Evolutionary conservation across 2,888 invertebrate species (phyloP), one percentile per base, ranked within the genome.

Genomic region (Scaptomyza cyrtandrae): DNA sequence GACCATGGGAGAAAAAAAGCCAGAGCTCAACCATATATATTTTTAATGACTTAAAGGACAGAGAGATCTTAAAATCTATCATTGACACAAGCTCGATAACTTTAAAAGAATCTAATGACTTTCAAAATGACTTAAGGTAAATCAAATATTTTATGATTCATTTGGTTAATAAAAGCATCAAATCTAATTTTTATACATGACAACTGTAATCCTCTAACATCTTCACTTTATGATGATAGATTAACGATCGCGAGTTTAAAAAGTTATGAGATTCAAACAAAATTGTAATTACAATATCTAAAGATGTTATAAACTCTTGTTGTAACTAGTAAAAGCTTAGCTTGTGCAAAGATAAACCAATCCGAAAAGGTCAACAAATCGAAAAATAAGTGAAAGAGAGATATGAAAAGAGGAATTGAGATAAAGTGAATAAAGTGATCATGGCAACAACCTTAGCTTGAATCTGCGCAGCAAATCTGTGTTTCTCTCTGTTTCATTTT

Each of bases 381-480:
- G 37, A 11, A 27, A 41, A 49, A 33, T 5, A 29, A 16, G 16
- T 13, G n/a, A 19, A n/a, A 5, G 13, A 16, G 16, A 19, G 19
- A 19, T 19, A 19, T 19, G 19, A 19, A 19, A 19, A 19, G 19
- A 19, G 19, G 24, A 10, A 41, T 43, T 13, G 27, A 49, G 31
- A 37, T 59, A 62, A 45, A 45, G 16, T 68, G 43, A 53, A 73
- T 19, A 60, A 33, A 50, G 29, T 53, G 66, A 71, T 75, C 71
- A 71, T 75, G 66, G 60, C 61, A 75, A 64, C 63, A 67, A 67
- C 60, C 60, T 63, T 43, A 45, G 58, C 52, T 43, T 52, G 10
- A 35, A 75, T 62, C 57, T 46, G 41, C 52, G 57, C 57, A 45
- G 37, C 60, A 57, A 60, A 80, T 48, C 63, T 50, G n/a, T 45